A percentile compares a stretch with the other conserved stretches of the same genome.
These are phyloP conservation scores for Drosophila pseudotakahashii DNA, from an alignment of 2,888 invertebrate species.

Conservation along the genomic window DNA sequence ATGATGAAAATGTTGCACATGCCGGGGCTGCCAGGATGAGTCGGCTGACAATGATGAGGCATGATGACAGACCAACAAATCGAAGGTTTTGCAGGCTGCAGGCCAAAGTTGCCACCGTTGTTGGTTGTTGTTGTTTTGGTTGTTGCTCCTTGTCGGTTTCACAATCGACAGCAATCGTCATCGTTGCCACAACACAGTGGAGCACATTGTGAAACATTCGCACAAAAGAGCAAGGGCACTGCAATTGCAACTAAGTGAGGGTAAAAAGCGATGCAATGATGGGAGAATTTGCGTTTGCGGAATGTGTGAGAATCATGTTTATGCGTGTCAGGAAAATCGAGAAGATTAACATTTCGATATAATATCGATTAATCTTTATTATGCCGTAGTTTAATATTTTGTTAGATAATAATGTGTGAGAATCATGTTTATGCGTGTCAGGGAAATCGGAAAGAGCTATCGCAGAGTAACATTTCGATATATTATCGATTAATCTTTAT, in stretches of 20 bases:
- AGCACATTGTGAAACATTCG: conserved; percentile 73
- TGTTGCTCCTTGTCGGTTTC: conserved; percentile 50
- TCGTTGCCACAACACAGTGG: conserved; percentile 78
- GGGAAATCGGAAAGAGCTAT: conserved; percentile 1
- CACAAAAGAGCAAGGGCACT: conserved; percentile 70
- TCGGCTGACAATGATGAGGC: conserved; percentile 80
- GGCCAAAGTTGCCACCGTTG: conserved; percentile 73
- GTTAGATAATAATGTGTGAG: conserved; percentile 18
- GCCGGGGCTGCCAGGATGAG: conserved; percentile 48
- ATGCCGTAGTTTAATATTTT: no score
- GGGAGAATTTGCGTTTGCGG: conserved; percentile 41
- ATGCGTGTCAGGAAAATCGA: conserved; percentile 23
- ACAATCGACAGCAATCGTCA: conserved; percentile 71
- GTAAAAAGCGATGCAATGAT: conserved; percentile 40
- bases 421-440: conserved; percentile 37
- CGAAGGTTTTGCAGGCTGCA: conserved; percentile 72
- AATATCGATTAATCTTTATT: no score
- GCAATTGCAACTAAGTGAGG: conserved; percentile 45
- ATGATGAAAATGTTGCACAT: conserved; percentile 81
- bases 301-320: conserved; percentile 36
- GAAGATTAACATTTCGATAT: background rate
- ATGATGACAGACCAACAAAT: conserved; percentile 81
- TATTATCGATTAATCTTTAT: no score
- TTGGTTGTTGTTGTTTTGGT: conserved; percentile 40
- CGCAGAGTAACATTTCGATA: background rate